Evolutionary conservation across 2,888 invertebrate species (phyloP).

Genomic region (Caenorhabditis virilis): DNA sequence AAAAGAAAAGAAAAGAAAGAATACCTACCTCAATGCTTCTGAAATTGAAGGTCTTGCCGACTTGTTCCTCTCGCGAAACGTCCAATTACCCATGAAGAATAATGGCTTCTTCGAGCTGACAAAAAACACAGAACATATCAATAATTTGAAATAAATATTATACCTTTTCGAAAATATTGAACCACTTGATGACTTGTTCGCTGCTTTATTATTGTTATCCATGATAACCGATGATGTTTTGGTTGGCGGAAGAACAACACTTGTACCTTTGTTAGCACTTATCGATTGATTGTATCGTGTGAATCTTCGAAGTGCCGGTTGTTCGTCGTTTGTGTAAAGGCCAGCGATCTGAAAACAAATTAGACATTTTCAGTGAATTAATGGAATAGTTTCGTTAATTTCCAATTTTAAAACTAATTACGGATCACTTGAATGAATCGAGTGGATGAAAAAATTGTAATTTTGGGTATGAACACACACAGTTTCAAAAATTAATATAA

Average conservation of each 20-base stretch:
- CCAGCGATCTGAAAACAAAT: constrained; percentile 54
- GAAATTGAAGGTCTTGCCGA: constrained; percentile 16
- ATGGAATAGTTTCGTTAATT: no score
- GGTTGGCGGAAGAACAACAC: neutral
- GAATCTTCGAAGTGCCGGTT: constrained; percentile 44
- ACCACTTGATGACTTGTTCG: constrained; percentile 5
- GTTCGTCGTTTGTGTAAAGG: constrained; percentile 44
- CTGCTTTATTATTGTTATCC: neutral
- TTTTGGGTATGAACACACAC: no score
- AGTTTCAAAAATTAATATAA: no score
- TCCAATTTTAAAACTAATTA: no score
- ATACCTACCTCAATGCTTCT: constrained; percentile 10
- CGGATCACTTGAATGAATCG: no score
- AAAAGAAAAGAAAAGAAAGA: no score
- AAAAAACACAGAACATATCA: neutral
- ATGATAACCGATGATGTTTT: neutral
- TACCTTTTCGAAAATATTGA: constrained; percentile 37
- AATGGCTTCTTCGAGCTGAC: constrained; percentile 46
- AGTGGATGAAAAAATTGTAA: no score
- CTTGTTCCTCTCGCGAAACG: constrained; percentile 46
- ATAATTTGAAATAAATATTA: neutral
- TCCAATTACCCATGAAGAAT: constrained; percentile 52
- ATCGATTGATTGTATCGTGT: constrained; percentile 38
- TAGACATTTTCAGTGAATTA: no score
- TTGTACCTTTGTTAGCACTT: neutral